Evolutionary conservation across 2,113 vertebrate species (phyloP).

Genomic region (Uria aalge): DNA sequence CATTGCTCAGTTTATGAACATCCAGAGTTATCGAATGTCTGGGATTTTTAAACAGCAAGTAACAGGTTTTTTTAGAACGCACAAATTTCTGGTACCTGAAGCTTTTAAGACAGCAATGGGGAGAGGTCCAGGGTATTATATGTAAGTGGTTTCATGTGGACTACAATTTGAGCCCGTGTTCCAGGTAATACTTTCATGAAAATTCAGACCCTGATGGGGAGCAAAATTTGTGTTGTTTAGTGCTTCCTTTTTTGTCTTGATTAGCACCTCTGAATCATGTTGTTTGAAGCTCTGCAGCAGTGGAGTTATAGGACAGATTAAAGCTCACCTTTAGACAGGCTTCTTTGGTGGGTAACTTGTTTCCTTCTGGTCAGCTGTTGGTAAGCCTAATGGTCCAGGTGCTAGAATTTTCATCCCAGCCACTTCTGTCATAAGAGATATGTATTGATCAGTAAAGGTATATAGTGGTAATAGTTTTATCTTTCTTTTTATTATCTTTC

Average conservation of each 20-base stretch:
- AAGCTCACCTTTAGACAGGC: background rate
- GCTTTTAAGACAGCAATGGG: background rate
- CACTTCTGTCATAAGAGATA: background rate
- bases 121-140: background rate
- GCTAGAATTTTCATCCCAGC: background rate
- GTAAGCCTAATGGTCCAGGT: background rate
- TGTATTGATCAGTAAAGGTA: background rate
- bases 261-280: background rate
- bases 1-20: background rate
- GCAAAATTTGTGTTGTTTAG: background rate
- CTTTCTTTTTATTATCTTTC: background rate
- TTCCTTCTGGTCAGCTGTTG: background rate
- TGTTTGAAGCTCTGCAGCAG: background rate
- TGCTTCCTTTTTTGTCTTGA: background rate
- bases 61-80: background rate
- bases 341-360: background rate
- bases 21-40: background rate
- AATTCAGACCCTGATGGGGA: background rate
- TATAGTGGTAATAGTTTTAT: background rate
- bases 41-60: background rate
- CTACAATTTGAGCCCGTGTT: background rate
- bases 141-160: background rate
- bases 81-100: background rate
- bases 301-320: background rate
- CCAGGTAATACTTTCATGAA: background rate